Conservation (phyloP, 2,113 vertebrate genomes). For the Bolborhynchus lineola region DNA sequence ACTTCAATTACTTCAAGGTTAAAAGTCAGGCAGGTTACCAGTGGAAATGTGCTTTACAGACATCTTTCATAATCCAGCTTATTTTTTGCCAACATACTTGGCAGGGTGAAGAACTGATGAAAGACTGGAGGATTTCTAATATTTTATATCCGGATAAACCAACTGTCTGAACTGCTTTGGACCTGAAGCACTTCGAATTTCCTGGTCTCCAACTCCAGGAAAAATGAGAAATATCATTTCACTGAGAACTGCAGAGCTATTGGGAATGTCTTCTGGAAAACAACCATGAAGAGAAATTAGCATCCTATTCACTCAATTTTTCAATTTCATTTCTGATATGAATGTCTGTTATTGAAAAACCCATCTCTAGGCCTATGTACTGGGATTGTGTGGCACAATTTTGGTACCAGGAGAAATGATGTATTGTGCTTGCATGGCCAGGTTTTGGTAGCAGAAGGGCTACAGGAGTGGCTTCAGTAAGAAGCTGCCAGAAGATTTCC, state of each 20-base stretch:
- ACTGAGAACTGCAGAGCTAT: background rate
- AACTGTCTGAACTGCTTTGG: background rate
- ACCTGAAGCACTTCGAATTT: background rate
- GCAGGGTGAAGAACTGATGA: background rate
- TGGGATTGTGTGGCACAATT: background rate
- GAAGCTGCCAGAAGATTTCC: background rate
- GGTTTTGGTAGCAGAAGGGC: background rate
- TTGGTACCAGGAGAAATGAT: background rate
- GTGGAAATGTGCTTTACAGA: background rate
- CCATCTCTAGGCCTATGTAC: background rate
- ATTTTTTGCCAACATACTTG: background rate
- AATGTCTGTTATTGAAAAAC: background rate
- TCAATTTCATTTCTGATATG: background rate
- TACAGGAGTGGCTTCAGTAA: background rate
- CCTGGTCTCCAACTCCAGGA: background rate
- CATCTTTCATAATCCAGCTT: background rate
- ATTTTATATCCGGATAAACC: constrained; percentile 8
- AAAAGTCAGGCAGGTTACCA: background rate
- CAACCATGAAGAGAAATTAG: background rate
- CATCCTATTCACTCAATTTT: background rate
- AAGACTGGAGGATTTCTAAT: background rate
- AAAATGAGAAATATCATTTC: background rate
- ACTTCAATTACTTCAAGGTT: background rate
- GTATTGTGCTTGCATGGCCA: background rate
- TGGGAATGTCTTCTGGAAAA: background rate